A percentile compares a stretch with the other conserved stretches of the same genome.
phyloP scores from a whole-genome alignment of 2,113 vertebrate species.

The Morphnarchus princeps region DNA sequence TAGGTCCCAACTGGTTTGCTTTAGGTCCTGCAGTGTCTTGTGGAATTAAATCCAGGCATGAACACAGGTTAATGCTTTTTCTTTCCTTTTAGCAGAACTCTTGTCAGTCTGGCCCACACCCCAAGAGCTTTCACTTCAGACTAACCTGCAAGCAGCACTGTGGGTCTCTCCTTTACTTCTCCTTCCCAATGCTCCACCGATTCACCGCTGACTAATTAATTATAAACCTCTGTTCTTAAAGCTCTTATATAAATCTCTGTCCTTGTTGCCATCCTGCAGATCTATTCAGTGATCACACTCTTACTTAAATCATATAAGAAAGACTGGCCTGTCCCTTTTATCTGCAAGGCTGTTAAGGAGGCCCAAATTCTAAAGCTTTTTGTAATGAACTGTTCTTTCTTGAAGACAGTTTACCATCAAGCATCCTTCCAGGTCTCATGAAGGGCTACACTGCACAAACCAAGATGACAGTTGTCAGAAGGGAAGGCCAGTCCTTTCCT shows the following conservation, averaged over 20 bases:
- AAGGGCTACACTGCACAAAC: slow-evolving; percentile 48
- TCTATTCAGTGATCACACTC: slow-evolving; percentile 59
- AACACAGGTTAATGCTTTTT: slow-evolving; percentile 56
- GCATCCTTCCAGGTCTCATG: slow-evolving; percentile 50
- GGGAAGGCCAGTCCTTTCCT: slow-evolving; percentile 29
- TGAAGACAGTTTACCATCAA: slow-evolving; percentile 58
- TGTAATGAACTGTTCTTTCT: slow-evolving; percentile 54
- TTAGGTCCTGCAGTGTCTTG: slow-evolving; percentile 45
- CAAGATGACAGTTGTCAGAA: slow-evolving; percentile 52
- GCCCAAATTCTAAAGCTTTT: slow-evolving; percentile 63
- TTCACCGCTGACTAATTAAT: slow-evolving; percentile 49
- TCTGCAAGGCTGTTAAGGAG: slow-evolving; percentile 57
- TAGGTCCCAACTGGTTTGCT: slow-evolving; percentile 52
- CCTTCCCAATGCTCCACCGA: slow-evolving; percentile 33
- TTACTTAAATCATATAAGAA: slow-evolving; percentile 57
- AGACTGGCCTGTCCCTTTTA: slow-evolving; percentile 50
- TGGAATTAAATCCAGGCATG: slow-evolving; percentile 60
- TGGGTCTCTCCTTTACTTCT: slow-evolving; percentile 62
- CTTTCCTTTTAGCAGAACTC: slow-evolving; percentile 59
- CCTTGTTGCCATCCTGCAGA: slow-evolving; percentile 59
- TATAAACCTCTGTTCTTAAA: slow-evolving; percentile 56
- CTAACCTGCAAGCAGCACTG: slow-evolving; percentile 60
- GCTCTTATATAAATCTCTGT: slow-evolving; percentile 55
- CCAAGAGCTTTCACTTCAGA: slow-evolving; percentile 59
- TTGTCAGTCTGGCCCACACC: slow-evolving; percentile 32